Conservation (phyloP, 2,888 invertebrate species). For the Heliconius cydno region DNA sequence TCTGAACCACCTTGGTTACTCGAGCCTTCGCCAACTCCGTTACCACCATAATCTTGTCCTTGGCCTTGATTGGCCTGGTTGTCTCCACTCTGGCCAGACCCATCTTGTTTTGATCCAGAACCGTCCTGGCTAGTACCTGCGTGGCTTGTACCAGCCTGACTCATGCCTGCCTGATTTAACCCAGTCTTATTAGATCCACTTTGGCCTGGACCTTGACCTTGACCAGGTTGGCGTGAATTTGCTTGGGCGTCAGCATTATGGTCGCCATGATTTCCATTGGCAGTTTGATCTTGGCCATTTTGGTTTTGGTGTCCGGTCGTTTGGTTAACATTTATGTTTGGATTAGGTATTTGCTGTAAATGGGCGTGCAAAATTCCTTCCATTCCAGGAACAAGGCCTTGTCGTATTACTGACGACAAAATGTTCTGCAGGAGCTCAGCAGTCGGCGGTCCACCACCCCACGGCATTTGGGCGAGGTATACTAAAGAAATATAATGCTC, state of each 20-base stretch:
- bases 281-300: neutral
- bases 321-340: neutral
- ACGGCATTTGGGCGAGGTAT: slow-evolving; percentile 58
- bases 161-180: neutral
- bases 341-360: slow-evolving; percentile 43
- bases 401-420: slow-evolving; percentile 62
- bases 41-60: neutral
- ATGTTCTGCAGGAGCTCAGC: slow-evolving; percentile 64
- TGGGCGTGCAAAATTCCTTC: slow-evolving; percentile 54
- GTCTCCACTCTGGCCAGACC: neutral
- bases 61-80: neutral
- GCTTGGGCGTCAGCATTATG: neutral
- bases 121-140: neutral
- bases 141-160: neutral
- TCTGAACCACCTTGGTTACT: neutral
- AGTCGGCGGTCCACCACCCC: slow-evolving; percentile 57
- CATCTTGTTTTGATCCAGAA: neutral
- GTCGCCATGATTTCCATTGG: neutral
- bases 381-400: slow-evolving; percentile 57
- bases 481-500: slow-evolving; percentile 51
- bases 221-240: neutral
- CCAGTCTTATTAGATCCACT: neutral
- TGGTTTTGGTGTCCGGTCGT: neutral
- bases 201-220: neutral
- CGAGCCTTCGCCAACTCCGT: neutral